Conservation (phyloP, 2,797 vertebrate genomes). For the Protosalanx chinensis region DNA sequence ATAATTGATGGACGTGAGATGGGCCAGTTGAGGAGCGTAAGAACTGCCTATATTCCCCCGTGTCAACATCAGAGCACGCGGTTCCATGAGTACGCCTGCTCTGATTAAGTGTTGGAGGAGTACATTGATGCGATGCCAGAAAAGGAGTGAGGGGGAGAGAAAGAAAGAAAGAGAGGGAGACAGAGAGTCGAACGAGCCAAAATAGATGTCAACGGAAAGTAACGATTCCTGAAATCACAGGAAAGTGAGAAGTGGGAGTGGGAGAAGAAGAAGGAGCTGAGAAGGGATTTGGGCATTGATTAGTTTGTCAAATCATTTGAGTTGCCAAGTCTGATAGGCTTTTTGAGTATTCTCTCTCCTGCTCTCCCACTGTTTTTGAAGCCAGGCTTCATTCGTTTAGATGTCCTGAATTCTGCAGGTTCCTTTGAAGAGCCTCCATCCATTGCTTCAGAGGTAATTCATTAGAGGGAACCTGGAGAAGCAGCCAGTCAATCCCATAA, state of each 20-base stretch:
- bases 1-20: constrained; percentile 46
- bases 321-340: constrained; percentile 53
- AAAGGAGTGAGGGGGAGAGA: constrained; percentile 32
- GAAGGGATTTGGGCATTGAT: constrained; percentile 52
- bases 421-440: constrained; percentile 45
- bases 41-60: constrained; percentile 41
- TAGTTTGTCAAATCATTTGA: constrained; percentile 41
- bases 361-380: constrained; percentile 29
- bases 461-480: constrained; percentile 52
- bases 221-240: constrained; percentile 37
- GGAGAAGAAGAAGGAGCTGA: constrained; percentile 9
- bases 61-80: constrained; percentile 35
- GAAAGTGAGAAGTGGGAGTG: constrained; percentile 12
- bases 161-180: constrained; percentile 19
- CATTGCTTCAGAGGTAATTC: constrained; percentile 52
- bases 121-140: constrained; percentile 47
- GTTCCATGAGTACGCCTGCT: constrained; percentile 40
- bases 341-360: constrained; percentile 43
- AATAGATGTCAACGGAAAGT: constrained; percentile 45
- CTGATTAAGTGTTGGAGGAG: constrained; percentile 48
- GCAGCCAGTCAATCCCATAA: constrained; percentile 54
- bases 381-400: constrained; percentile 28
- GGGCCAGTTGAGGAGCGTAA: constrained; percentile 39
- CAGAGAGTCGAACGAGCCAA: constrained; percentile 26
- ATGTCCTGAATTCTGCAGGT: constrained; percentile 29